Base-by-base conservation (phyloP, 2,888 invertebrate genomes). In the Drosophila ochracea region DNA sequence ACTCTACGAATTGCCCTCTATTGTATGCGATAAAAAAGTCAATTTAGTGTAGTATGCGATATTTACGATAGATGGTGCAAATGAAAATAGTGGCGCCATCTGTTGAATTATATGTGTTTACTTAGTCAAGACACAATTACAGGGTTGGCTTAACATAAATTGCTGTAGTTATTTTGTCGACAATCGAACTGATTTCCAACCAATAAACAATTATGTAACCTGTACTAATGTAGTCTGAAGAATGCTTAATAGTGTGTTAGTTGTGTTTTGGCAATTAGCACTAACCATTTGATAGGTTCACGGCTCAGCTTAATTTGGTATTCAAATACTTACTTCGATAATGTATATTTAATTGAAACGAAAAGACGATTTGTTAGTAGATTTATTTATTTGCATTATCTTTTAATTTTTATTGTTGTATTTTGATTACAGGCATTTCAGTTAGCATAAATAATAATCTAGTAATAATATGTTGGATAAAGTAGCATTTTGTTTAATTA, bases 331-430 rank as follows among this genome's bases (percentile, higher is more conserved):
- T 35, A 21, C n/a, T n/a, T 16, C 10, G 13, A 13, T 62, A 33
- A 9, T 30, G 21, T 9, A n/a, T 9, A 0, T n/a, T 19, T 62
- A 53, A 62, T 57, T 9, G 74, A 57, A 73, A 62, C 39, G 39
- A 63, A 59, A 33, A 33, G n/a, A 5, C 30, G n/a, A 35, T 41
- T 78, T 77, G 77, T 77, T 77, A 77, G 77, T 73, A 77, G 47
- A 68, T 68, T 64, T 76, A 54, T 78, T 68, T 61, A 58, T 72
- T 77, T 55, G 52, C 21, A 41, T 58, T 52, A 21, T 43, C 13
- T 47, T 39, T 33, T 54, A 11, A 13, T 19, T 33, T 70, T 70
- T 31, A 41, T 63, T 59, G 53, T 41, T 52, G 53, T 65, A 53
- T 43, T 61, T 58, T 31, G 33, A 65, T 68, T 77, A 73, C 73